Evolutionary conservation across 2,113 vertebrate species (phyloP).

Genomic region (Trichechus manatus): DNA sequence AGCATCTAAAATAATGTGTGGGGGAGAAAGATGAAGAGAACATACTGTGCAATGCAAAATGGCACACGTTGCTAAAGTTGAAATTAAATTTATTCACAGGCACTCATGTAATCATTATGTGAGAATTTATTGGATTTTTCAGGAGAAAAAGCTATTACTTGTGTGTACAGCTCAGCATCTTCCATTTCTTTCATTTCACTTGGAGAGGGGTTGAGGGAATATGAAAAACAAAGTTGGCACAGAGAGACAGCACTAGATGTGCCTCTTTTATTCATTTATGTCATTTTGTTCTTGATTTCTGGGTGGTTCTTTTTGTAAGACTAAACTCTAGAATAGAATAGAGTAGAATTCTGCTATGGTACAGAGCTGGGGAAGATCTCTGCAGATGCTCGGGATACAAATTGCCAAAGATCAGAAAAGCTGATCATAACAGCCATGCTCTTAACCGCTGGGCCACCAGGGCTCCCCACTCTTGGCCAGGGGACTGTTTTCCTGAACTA

Average conservation of each 20-base stretch:
- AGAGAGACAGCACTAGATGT: slow-evolving; percentile 12
- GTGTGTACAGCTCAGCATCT: background rate
- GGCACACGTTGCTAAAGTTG: slow-evolving; percentile 50
- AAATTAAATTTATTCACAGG: slow-evolving; percentile 46
- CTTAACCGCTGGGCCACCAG: too few relatives aligned
- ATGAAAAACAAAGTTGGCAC: background rate
- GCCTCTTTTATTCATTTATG: slow-evolving; percentile 47
- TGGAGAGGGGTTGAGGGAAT: background rate
- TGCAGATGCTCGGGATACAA: background rate
- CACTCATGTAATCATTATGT: slow-evolving; percentile 57
- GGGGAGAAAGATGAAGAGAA: slow-evolving; percentile 49
- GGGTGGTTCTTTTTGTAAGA: slow-evolving; percentile 35
- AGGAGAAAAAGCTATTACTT: background rate
- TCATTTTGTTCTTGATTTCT: slow-evolving; percentile 57
- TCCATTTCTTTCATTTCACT: slow-evolving; percentile 60
- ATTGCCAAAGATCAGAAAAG: background rate
- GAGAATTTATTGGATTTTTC: slow-evolving; percentile 5
- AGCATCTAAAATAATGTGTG: slow-evolving; percentile 62
- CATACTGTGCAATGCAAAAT: slow-evolving; percentile 11
- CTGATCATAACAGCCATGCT: too few relatives aligned
- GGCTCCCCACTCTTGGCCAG: background rate
- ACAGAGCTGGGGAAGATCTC: background rate
- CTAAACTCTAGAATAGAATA: background rate
- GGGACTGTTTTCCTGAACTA: slow-evolving; percentile 32
- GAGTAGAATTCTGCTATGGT: slow-evolving; percentile 20